A percentile compares a stretch with the other conserved stretches of the same genome.
Conservation (phyloP, 2,113 vertebrate genomes). For the Apteryx owenii region DNA sequence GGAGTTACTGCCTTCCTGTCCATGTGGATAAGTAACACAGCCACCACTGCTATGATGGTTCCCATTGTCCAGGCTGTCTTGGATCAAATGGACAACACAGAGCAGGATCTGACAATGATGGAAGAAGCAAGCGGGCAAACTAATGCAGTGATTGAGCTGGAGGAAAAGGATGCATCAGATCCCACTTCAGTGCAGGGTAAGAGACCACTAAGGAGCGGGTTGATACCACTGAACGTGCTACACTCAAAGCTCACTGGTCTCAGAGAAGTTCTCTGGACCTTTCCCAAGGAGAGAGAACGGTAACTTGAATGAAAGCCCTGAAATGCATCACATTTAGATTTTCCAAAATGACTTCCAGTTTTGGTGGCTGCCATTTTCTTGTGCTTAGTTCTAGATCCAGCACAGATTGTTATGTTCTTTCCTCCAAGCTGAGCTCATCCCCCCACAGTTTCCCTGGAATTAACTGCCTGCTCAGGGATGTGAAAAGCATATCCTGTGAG, state of each 20-base stretch:
- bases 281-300: neutral
- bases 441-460: neutral
- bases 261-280: neutral
- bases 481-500: neutral
- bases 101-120: conserved; percentile 27
- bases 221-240: neutral
- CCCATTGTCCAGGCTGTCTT: conserved; percentile 94
- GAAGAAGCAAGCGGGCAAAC: conserved; percentile 30
- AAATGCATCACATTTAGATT: neutral
- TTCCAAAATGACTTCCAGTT: neutral
- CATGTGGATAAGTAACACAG: conserved; percentile 99
- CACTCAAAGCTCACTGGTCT: neutral
- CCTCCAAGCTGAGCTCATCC: neutral
- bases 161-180: conserved; percentile 49
- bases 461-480: neutral
- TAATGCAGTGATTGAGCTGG: conserved; percentile 49
- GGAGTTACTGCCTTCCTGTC: conserved; percentile 92
- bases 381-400: neutral
- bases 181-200: conserved; percentile 30
- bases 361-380: neutral
- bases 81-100: conserved; percentile 82
- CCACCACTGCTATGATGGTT: conserved; percentile 97
- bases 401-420: neutral
- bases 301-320: neutral
- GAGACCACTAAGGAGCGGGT: neutral